phyloP scores from a whole-genome alignment of 1,140 invertebrate species.

The Hylyphantes graminicola region DNA sequence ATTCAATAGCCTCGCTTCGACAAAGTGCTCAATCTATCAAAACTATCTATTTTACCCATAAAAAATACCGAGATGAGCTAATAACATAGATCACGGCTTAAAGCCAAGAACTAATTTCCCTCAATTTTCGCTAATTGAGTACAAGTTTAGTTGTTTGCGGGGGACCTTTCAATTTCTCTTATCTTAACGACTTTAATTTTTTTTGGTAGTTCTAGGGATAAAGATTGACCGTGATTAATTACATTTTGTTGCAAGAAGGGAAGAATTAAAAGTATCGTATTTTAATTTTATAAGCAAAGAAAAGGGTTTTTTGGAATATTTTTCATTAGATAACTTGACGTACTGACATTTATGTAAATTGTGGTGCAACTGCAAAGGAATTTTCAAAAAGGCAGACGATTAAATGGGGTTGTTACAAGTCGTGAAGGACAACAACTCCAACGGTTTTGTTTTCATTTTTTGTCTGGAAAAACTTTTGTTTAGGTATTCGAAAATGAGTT shows the following conservation, averaged over 20 bases:
- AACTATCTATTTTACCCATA: conserved; percentile 4
- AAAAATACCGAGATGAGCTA: conserved; percentile 30
- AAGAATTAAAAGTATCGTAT: conserved; percentile 39
- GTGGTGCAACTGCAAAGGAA: too few relatives aligned
- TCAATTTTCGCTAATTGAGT: conserved; percentile 53
- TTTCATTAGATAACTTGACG: conserved; percentile 13
- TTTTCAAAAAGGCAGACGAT: too few relatives aligned
- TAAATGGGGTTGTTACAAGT: neutral
- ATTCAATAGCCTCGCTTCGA: neutral
- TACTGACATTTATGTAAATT: conserved; percentile 12
- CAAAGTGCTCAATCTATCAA: conserved; percentile 7
- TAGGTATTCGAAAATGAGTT: too few relatives aligned
- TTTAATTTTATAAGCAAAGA: conserved; percentile 22
- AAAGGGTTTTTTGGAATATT: conserved; percentile 9
- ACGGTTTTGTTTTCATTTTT: neutral
- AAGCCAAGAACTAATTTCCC: conserved; percentile 45
- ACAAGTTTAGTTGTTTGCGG: conserved; percentile 49
- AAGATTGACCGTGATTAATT: conserved; percentile 49
- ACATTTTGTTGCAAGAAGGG: conserved; percentile 19
- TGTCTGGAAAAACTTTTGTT: neutral
- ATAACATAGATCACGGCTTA: conserved; percentile 51
- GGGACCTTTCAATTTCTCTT: conserved; percentile 52
- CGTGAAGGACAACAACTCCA: neutral
- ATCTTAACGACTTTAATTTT: conserved; percentile 39
- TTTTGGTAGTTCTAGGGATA: conserved; percentile 13